Evolutionary conservation across 2,113 vertebrate genomes (phyloP), one percentile per base, ranked within the genome.

Genomic region (Caracal caracal): DNA sequence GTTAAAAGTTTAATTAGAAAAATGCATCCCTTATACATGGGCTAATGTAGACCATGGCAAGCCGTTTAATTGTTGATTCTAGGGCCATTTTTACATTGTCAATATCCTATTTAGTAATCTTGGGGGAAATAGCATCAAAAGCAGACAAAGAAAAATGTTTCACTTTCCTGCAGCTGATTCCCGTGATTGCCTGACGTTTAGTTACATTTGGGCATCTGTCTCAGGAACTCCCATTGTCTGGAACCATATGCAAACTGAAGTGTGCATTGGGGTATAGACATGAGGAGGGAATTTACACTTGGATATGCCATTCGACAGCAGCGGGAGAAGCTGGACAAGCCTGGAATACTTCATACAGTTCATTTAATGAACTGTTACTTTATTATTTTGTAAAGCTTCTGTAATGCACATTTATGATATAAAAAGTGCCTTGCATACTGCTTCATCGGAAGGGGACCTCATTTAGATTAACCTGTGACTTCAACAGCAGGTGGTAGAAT

Each of bases 391-490:
- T 98, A 98, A 98, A 98, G 97, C 97, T 97, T 98, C 96, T 80
- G 73, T 96, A 98, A 98, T 98, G 97, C 35, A 40, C 98, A 98
- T 98, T 98, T 98, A 98, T 98, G 98, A 98, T 98, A 99, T 98
- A 98, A 98, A 98, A 98, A 98, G 98, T 98, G 97, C 96, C 96
- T 97, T 97, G 97, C 98, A 98, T 98, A 97, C 98, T 98, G 97
- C 98, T 98, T 98, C 98, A 96, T 98, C 95, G 84, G 98, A 98
- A 98, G 87, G 97, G 85, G 97, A 98, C 98, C 98, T 99, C 98
- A 98, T 99, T 99, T 98, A 99, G 98, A 99, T 99, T 99, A 99
- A 99, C 99, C 98, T 98, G 99, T 98, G 98, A 98, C 98, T 98
- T 98, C 98, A 98, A 98, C 98, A 99, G 99, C 99, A 99, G 99